A percentile compares a stretch with the other conserved stretches of the same genome.
These are phyloP conservation scores for Limnephilus rhombicus DNA, from an alignment of 2,888 invertebrate genomes.

Conservation along the genomic window DNA sequence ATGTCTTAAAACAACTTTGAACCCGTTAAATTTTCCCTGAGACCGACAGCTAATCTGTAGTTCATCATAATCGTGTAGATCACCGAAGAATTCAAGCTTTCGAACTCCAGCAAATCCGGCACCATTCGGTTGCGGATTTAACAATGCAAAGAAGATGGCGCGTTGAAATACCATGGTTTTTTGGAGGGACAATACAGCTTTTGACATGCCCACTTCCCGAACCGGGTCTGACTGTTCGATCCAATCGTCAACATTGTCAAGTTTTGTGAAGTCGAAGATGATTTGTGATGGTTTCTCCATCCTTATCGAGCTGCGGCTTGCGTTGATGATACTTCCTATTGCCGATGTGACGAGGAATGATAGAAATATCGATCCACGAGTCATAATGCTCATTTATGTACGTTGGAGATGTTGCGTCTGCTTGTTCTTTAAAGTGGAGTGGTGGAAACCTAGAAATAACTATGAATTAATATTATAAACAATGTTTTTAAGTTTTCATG, in stretches of 20 bases:
- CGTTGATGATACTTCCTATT: constrained; percentile 48
- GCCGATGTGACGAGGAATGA: constrained; percentile 48
- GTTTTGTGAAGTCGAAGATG: constrained; percentile 80
- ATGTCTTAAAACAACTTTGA: constrained; percentile 80
- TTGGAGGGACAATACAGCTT: constrained; percentile 79
- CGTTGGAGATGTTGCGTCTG: not conserved
- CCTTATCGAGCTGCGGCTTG: constrained; percentile 23
- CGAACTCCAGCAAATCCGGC: constrained; percentile 83
- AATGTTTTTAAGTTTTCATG: not conserved
- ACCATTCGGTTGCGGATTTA: constrained; percentile 83
- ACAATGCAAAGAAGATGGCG: constrained; percentile 80
- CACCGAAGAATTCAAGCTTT: constrained; percentile 72
- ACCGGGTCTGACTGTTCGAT: constrained; percentile 82
- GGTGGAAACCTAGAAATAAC: not conserved
- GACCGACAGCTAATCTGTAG: constrained; percentile 78
- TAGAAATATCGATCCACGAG: constrained; percentile 26
- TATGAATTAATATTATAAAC: not conserved
- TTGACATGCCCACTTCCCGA: constrained; percentile 82
- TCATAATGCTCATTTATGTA: constrained; percentile 28
- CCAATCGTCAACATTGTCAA: constrained; percentile 77
- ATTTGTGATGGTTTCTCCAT: constrained; percentile 44
- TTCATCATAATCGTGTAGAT: constrained; percentile 75
- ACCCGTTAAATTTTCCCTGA: constrained; percentile 79
- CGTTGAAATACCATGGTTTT: constrained; percentile 79
- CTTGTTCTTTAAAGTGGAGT: not conserved